Base-by-base conservation (phyloP, 2,888 invertebrate species). In the Hyles lineata region DNA sequence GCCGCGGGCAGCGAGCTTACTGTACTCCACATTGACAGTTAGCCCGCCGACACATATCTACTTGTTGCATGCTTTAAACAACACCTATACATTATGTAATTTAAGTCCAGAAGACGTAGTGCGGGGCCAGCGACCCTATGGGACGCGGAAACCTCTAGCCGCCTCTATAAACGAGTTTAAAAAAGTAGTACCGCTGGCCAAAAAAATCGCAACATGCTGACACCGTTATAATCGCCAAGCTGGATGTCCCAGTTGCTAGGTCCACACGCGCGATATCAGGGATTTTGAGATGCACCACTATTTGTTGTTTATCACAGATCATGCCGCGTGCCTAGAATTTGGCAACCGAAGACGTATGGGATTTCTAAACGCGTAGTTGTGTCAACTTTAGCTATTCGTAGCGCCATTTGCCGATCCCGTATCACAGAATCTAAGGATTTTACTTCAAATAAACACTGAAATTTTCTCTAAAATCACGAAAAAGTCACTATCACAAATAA, bases 181-280 rank as follows among this genome's bases (percentile, higher is more conserved):
- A 93, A 93, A 95, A 94, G 95, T 93, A 94, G 95, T 93, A 93
- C 94, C 95, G 93, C 94, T 94, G 91, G 90, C 95, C 95, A 95
- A 95, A 94, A 95, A 95, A 95, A 95, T 95, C 94, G 94, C 95
- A 94, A 95, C 94, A 95, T 94, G 95, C 93, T 94, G 95, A 94
- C 95, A 95, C 95, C 95, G 95, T 95, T 95, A 95, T 93, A 93
- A 92, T 93, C 93, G 95, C 94, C 95, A 93, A 92, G 92, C 92
- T 93, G 95, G 94, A 93, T 93, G 95, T 92, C 92, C 94, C 91
- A 93, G 91, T 93, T 95, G 93, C 90, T 91, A 90, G 89, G 88
- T 90, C 89, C 88, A 90, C 86, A 90, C 87, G 91, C 90, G 88
- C 86, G 87, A 85, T 90, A 87, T 88, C 88, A 87, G 86, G 88